These are phyloP conservation scores for Thyatira batis DNA, from an alignment of 2,888 invertebrate species.

Conservation along the genomic window DNA sequence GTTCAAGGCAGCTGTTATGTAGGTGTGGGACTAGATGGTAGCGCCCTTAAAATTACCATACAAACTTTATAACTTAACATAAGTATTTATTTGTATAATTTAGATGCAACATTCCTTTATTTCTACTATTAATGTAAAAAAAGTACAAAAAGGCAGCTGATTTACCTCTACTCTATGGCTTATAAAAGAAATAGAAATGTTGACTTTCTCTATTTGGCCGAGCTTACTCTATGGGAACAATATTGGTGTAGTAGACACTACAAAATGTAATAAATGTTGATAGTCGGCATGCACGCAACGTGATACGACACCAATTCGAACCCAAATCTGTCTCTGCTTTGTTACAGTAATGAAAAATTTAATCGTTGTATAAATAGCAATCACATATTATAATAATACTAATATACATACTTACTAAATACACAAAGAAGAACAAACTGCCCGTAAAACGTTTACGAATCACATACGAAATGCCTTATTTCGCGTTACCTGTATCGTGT, in stretches of 20 bases:
- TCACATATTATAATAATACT: conserved; percentile 24
- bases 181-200: conserved; percentile 41
- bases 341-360: conserved; percentile 20
- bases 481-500: conserved; percentile 77
- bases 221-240: conserved; percentile 80
- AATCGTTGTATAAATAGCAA: conserved; percentile 26
- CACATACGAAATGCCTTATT: conserved; percentile 75
- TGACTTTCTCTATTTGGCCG: conserved; percentile 58
- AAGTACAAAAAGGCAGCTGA: conserved; percentile 75
- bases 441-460: conserved; percentile 44
- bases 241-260: conserved; percentile 61
- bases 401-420: conserved; percentile 13
- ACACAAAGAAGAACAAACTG: conserved; percentile 40
- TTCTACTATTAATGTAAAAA: conserved; percentile 31
- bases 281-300: conserved; percentile 58
- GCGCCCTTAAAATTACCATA: conserved; percentile 29
- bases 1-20: conserved; percentile 68
- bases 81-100: conserved; percentile 42
- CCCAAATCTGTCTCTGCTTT: conserved; percentile 47
- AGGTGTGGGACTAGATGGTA: conserved; percentile 54
- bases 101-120: conserved; percentile 50
- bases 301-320: conserved; percentile 11
- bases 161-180: conserved; percentile 45
- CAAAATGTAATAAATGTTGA: conserved; percentile 40
- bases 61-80: conserved; percentile 28